Evolutionary conservation across 2,888 invertebrate species (phyloP).

Genomic region (Lithophane socia): DNA sequence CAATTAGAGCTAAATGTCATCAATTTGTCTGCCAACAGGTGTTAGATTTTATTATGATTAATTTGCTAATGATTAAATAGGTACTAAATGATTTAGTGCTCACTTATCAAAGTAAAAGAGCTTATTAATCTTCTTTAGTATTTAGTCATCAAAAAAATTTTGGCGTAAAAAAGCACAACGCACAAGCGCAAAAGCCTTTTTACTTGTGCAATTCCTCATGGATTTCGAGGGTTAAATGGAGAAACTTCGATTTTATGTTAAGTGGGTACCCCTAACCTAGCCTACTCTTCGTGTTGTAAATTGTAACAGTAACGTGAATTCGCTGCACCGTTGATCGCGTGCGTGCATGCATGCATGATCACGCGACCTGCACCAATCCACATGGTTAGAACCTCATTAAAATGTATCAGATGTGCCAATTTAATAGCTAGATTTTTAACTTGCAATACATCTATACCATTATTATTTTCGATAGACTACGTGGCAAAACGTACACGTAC

Average conservation of each 20-base stretch:
- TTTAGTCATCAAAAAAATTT: not conserved
- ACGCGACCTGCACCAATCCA: slow-evolving; percentile 29
- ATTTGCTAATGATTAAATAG: not conserved
- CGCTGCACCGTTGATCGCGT: slow-evolving; percentile 29
- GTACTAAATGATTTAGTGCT: not conserved
- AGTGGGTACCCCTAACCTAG: not conserved
- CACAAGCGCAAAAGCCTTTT: not conserved
- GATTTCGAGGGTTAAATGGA: not conserved
- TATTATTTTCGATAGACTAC: too few species aligned
- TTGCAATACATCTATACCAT: not conserved
- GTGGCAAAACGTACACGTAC: not conserved
- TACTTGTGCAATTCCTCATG: not conserved
- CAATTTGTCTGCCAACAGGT: not conserved
- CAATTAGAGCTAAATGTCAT: not conserved
- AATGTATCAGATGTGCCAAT: slow-evolving; percentile 30
- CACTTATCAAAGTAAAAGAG: not conserved
- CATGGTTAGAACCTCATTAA: slow-evolving; percentile 23
- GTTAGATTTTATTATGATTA: not conserved
- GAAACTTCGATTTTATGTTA: not conserved
- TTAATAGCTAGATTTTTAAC: slow-evolving; percentile 17
- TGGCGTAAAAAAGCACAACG: not conserved
- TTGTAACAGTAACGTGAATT: slow-evolving; percentile 13
- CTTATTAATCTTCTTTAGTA: not conserved
- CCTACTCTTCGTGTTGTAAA: slow-evolving; percentile 13
- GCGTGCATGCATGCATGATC: slow-evolving; percentile 28